These are phyloP conservation scores for Brenthis hecate DNA, from an alignment of 2,888 invertebrate genomes.

Conservation along the genomic window DNA sequence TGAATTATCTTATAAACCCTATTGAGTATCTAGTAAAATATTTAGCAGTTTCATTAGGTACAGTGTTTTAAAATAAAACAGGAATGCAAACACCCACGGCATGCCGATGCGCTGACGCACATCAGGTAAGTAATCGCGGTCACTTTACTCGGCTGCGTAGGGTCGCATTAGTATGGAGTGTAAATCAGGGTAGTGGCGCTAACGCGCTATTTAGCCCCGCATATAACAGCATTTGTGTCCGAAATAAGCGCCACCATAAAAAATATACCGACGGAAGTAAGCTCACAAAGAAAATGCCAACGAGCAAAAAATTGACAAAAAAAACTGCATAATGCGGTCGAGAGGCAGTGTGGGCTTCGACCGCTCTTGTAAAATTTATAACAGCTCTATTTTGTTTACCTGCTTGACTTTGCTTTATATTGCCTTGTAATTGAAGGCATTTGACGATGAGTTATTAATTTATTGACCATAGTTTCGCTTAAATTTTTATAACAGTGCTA, in stretches of 20 bases:
- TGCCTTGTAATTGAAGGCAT: conserved; percentile 77
- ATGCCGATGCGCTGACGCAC: conserved; percentile 51
- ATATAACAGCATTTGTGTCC: conserved; percentile 62
- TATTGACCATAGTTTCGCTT: conserved; percentile 74
- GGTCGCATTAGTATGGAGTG: conserved; percentile 33
- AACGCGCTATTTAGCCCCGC: conserved; percentile 54
- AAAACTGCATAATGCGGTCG: conserved; percentile 75
- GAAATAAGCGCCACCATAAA: conserved; percentile 78
- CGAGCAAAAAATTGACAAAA: conserved; percentile 72
- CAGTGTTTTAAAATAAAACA: conserved; percentile 35
- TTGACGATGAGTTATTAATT: conserved; percentile 81
- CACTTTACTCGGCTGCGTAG: conserved; percentile 35
- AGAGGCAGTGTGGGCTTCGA: conserved; percentile 63
- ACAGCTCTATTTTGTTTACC: conserved; percentile 82
- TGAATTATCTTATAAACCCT: no score
- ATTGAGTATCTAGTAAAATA: background rate
- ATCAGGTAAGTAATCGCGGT: conserved; percentile 38
- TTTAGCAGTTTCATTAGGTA: background rate
- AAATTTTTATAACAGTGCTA: conserved; percentile 78
- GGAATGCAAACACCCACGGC: conserved; percentile 37
- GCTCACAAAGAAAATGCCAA: conserved; percentile 76
- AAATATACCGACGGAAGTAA: conserved; percentile 76
- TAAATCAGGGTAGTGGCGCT: conserved; percentile 56
- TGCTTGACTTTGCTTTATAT: conserved; percentile 74
- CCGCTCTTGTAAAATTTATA: conserved; percentile 79